Base-by-base conservation (phyloP, 23 tunicate species). In the Clavelina lepadiformis region DNA sequence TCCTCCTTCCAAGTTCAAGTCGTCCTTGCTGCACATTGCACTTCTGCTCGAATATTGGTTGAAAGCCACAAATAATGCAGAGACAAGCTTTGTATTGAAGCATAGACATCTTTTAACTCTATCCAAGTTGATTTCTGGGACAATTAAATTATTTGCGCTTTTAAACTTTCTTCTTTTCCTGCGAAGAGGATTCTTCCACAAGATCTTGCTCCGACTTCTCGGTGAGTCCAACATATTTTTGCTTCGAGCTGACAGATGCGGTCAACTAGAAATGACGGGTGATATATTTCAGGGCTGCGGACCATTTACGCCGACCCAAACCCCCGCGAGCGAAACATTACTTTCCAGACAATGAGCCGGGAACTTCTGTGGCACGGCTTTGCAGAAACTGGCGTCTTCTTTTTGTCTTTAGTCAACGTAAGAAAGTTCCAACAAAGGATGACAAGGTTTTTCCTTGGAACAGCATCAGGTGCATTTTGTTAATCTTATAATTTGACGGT, bases 351-450 rank as follows among this genome's bases (percentile, higher is more conserved):
- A 29, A 32, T 78, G 27, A 71, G 80, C 29, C 58, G 95, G 11
- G 95, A 86, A 21, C 26, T 86, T 29, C 34, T 86, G 35, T 86
- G 85, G 85, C 69, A 75, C 34, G 85, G 85, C 18, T 78, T 78
- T 73, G 80, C 85, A 1, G 95, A 86, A 71, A 64, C 74, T 28
- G 69, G 69, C 28, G 68, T 78, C 7, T 71, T 58, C 38, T 69
- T 78, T 28, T 31, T 86, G 24, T 81, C 85, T 15, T 55, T 61
- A 15, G 25, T 86, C 1, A 76, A 86, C 50, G 18, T 78, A 46
- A 30, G 38, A 11, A 71, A 71, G 57, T 5, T 86, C 13, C 54
- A 28, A 59, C 26, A 68, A 46, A 66, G 47, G 28, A 7, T 34
- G 15, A 44, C n/a, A n/a, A n/a, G n/a, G n/a, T n/a, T n/a, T n/a